Base-by-base conservation (phyloP, 2,888 invertebrate species). In the Thereva unica region DNA sequence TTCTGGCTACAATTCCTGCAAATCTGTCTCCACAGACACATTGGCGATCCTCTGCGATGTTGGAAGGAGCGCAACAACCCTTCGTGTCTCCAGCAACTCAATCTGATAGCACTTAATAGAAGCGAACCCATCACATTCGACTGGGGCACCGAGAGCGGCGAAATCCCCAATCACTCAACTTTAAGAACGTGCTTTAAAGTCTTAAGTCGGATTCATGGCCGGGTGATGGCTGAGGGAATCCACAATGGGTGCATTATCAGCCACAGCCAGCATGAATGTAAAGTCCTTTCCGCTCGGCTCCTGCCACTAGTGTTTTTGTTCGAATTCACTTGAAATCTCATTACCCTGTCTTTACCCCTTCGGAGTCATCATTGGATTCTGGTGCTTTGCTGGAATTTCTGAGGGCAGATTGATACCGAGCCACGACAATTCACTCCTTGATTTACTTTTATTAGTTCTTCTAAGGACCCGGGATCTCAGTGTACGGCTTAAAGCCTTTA, bases 301-400 rank as follows among this genome's bases (percentile, higher is more conserved):
- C 7, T 12, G 59, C 34, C 38, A 47, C 59, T 59, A 47, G 47
- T 59, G 59, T 49, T 59, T 59, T 59, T 59, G 49, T 59, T 59
- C 59, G 59, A 59, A 59, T 59, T 59, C 59, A 59, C 47, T 59
- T 59, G 59, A 59, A 59, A 59, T 59, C 59, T 59, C 59, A 59
- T 59, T 59, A 59, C 49, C 59, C 59, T 38, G 47, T 35, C 38
- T 47, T 47, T 49, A 59, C 47, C 47, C 47, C 59, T 45, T 47
- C 42, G 59, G 59, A 37, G 45, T 59, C 49, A 59, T 59, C 49
- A 47, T 40, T 23, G 59, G 47, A 59, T 59, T 49, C 38, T n/a
- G 49, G 59, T 59, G 47, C 38, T 38, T 47, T 49, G 37, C 47
- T 47, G 23, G 47, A 47, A 59, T 45, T 59, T 59, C 47, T 47